Base-by-base conservation (phyloP, 2,888 invertebrate genomes). In the Hemaris fuciformis region DNA sequence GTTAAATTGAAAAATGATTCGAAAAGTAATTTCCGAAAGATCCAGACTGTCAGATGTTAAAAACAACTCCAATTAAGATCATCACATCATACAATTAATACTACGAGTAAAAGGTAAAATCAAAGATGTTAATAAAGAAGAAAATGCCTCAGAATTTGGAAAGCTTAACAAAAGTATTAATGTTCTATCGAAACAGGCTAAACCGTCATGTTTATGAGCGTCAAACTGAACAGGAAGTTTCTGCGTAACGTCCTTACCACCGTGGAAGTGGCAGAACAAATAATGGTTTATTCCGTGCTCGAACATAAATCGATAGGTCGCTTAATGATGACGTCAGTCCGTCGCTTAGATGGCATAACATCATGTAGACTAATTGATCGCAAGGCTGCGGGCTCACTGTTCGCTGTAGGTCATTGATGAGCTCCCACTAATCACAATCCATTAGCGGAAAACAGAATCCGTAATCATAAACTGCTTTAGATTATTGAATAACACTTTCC, bases 271-370 rank as follows among this genome's bases (percentile, higher is more conserved):
- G 31, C 31, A 18, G 13, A 43, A 59, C 59, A 58, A 41, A 38
- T 42, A 58, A 41, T 25, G 59, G 23, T 48, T n/a, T 46, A 59
- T 31, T 59, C 46, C 58, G 18, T 45, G 61, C 59, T 60, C 13
- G 18, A 42, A 57, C 65, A 61, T 64, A 58, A 69, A 73, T 71
- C 74, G 69, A 73, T 69, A 59, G 61, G 43, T 41, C 46, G 57
- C 63, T 61, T 69, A 62, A 69, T 74, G 68, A 65, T 63, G 65
- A 62, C 64, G 65, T 68, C 59, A 66, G 65, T 67, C 57, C 56
- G 61, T 41, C 22, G 38, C 58, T 62, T 41, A 57, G 65, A 62
- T 66, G 64, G 65, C 60, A 62, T 34, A 58, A 41, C 48, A 61
- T 66, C 63, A 64, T 65, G 61, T 60, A 60, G 58, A 59, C 58